Percentiles rank a stretch among this genome's conserved stretches.
Evolutionary conservation across 2,888 invertebrate genomes (phyloP).

Genomic region (Brachypterus glaber): DNA sequence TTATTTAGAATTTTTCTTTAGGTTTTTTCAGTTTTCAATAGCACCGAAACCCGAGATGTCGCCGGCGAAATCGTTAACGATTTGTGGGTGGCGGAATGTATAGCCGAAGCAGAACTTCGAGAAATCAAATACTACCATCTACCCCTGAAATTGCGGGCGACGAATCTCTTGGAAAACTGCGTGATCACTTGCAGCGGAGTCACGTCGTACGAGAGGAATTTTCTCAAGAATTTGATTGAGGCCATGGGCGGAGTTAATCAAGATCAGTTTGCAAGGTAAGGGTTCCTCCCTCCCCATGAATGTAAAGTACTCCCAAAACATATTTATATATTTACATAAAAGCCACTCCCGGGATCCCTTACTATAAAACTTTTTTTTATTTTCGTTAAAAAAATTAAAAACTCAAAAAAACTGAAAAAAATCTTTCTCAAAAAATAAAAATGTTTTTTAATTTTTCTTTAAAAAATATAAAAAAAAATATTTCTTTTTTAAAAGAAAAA

Average conservation of each 20-base stretch:
- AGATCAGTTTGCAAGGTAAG: slow-evolving; percentile 59
- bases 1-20: too few relatives aligned
- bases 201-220: slow-evolving; percentile 60
- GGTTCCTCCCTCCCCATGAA: too few relatives aligned
- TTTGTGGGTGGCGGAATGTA: slow-evolving; percentile 63
- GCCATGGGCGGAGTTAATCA: slow-evolving; percentile 58
- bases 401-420: too few relatives aligned
- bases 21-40: slow-evolving; percentile 50
- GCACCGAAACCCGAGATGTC: slow-evolving; percentile 40
- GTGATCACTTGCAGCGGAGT: slow-evolving; percentile 76
- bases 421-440: too few relatives aligned
- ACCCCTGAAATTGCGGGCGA: slow-evolving; percentile 44
- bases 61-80: slow-evolving; percentile 58
- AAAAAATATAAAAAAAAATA: too few relatives aligned
- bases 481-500: too few relatives aligned
- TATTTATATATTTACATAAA: too few relatives aligned
- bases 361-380: too few relatives aligned
- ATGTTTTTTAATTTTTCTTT: too few relatives aligned
- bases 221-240: slow-evolving; percentile 59
- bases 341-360: too few relatives aligned
- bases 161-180: slow-evolving; percentile 53
- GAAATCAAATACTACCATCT: slow-evolving; percentile 61
- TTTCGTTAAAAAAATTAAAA: too few relatives aligned
- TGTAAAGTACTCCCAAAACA: too few relatives aligned
- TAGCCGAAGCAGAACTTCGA: slow-evolving; percentile 45